Percentiles rank a stretch among this genome's conserved stretches.
Evolutionary conservation across 2,113 vertebrate genomes (phyloP).

Genomic region (Orientallactaga bullata): DNA sequence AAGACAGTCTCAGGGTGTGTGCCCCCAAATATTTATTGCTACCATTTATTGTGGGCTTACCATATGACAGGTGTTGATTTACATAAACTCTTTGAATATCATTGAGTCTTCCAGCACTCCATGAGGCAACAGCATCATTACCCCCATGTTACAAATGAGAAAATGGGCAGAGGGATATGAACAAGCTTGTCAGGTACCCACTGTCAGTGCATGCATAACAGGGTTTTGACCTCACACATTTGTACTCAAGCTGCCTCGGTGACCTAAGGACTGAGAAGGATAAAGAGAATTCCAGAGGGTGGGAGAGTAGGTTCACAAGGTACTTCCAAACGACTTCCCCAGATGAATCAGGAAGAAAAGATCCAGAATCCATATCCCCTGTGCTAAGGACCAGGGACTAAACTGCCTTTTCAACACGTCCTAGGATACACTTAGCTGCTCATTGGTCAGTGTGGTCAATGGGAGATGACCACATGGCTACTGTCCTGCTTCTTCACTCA

Average conservation of each 20-base stretch:
- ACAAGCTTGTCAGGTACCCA: neutral
- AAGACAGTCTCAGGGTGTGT: neutral
- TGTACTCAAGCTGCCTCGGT: neutral
- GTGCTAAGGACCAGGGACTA: neutral
- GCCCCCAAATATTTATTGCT: neutral
- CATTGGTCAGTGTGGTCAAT: neutral
- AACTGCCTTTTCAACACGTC: too few species aligned
- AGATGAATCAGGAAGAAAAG: neutral
- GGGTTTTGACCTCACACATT: neutral
- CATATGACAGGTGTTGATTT: neutral
- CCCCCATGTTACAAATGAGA: neutral
- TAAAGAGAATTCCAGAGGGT: neutral
- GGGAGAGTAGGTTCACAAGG: neutral
- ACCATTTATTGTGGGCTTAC: neutral
- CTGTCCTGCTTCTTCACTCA: neutral
- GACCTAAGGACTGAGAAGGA: neutral
- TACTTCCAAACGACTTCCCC: neutral
- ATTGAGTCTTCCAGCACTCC: neutral
- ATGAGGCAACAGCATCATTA: neutral
- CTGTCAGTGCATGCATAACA: neutral
- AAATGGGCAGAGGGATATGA: neutral
- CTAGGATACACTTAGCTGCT: too few species aligned
- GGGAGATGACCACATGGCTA: neutral
- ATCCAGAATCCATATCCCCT: neutral
- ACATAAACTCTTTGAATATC: neutral